Base-by-base conservation (phyloP, 2,888 invertebrate genomes). In the Pseudococcus jackbeardsleyi region DNA sequence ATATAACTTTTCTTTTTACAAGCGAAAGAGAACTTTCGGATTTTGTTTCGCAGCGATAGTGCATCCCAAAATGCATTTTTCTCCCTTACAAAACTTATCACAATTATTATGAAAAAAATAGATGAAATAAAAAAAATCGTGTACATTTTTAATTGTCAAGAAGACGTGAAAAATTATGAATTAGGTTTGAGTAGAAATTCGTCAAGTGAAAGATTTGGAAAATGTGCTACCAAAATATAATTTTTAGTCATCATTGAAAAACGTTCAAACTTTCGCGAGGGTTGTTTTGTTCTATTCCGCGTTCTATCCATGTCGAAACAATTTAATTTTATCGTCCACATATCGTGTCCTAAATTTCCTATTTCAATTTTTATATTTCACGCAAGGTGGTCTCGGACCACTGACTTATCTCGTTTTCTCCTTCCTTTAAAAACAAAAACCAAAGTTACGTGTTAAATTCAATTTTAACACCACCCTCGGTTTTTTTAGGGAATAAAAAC, bases 271-370 rank as follows among this genome's bases (percentile, higher is more conserved):
- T 79, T 79, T 82, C 50, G 22, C 59, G 79, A 88, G 88, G 88
- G 88, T 88, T 42, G 88, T 82, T 59, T 59, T 88, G 88, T 82
- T 82, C 79, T 79, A 88, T 88, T 82, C 59, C 82, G 39, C 59
- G 82, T 79, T 72, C 54, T 88, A 88, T 88, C 54, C 82, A 79
- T 79, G 88, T 88, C 59, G 88, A 88, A 88, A 88, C 79, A 88
- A 88, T 88, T 88, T 88, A 88, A 88, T 88, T 88, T 88, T 59
- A 26, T 79, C 79, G 88, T 88, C 59, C 79, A 88, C 88, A 79
- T 88, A 88, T 88, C 88, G 88, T 79, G 88, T 88, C 82, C 79
- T 82, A 88, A 88, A 88, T 88, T 88, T 88, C 88, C 88, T 88
- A 88, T 88, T 88, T 88, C 88, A 88, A 88, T 88, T 88, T 88